phyloP scores from a whole-genome alignment of 2,888 invertebrate species.

The Dynastes grantii region DNA sequence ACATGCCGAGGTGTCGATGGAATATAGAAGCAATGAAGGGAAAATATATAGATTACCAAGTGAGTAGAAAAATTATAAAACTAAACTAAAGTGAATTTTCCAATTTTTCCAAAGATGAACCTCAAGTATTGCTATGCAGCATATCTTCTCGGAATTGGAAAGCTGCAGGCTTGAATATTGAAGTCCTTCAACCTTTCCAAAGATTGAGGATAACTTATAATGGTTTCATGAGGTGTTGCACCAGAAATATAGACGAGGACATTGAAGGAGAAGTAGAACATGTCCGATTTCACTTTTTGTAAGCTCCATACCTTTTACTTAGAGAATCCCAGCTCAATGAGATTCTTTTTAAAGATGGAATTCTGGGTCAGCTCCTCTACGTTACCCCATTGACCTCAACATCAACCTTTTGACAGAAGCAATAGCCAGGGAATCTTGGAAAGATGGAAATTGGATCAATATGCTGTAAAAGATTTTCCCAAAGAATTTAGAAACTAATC shows the following conservation, averaged over 20 bases:
- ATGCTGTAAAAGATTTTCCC: slow-evolving; percentile 70
- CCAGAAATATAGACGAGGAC: background rate
- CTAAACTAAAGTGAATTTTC: background rate
- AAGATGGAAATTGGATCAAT: slow-evolving; percentile 73
- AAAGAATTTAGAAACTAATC: background rate
- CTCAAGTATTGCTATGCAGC: slow-evolving; percentile 71
- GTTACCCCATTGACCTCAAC: slow-evolving; percentile 75
- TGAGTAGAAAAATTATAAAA: slow-evolving; percentile 35
- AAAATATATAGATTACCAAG: slow-evolving; percentile 48
- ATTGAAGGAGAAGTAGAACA: slow-evolving; percentile 63
- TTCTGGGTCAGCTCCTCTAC: slow-evolving; percentile 70
- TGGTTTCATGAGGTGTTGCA: slow-evolving; percentile 73
- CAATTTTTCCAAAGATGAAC: slow-evolving; percentile 69
- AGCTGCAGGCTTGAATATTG: slow-evolving; percentile 76
- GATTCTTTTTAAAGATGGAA: slow-evolving; percentile 72
- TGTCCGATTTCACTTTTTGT: slow-evolving; percentile 77
- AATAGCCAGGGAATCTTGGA: slow-evolving; percentile 75
- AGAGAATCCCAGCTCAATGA: background rate
- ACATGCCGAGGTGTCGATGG: slow-evolving; percentile 44
- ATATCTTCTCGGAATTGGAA: slow-evolving; percentile 72
- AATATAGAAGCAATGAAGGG: slow-evolving; percentile 39
- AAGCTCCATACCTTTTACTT: slow-evolving; percentile 62
- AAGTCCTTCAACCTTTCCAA: slow-evolving; percentile 75
- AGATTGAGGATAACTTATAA: slow-evolving; percentile 80
- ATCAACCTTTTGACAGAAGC: slow-evolving; percentile 73